These are phyloP conservation scores for Sebastes melanostomus DNA, from an alignment of 2,797 vertebrate genomes.

Conservation along the genomic window DNA sequence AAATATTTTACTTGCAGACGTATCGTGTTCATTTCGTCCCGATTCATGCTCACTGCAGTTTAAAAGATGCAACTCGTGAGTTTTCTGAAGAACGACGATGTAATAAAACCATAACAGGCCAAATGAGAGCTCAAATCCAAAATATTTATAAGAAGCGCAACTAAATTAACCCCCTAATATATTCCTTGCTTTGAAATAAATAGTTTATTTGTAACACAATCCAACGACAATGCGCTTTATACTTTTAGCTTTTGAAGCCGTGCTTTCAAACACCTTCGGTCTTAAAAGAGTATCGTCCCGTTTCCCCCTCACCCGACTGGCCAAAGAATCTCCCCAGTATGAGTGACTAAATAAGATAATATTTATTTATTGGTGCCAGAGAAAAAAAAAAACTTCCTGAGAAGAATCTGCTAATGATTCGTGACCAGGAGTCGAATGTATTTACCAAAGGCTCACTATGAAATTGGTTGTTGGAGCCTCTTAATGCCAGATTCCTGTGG, in stretches of 20 bases:
- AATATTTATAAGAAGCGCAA: neutral
- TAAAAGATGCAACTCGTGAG: neutral
- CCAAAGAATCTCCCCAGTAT: slow-evolving; percentile 42
- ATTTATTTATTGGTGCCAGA: slow-evolving; percentile 40
- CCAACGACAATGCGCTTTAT: neutral
- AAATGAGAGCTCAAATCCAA: neutral
- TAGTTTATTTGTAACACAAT: neutral
- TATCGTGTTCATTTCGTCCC: neutral
- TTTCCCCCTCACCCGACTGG: slow-evolving; percentile 8
- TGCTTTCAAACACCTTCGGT: slow-evolving; percentile 10
- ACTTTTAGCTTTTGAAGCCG: slow-evolving; percentile 10
- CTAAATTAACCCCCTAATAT: neutral
- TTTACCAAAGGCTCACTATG: slow-evolving; percentile 12
- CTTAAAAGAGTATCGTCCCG: neutral
- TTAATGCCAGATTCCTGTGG: slow-evolving; percentile 32
- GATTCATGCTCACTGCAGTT: neutral
- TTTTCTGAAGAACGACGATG: neutral
- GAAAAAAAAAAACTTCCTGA: neutral
- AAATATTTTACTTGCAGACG: neutral
- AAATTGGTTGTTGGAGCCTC: slow-evolving; percentile 13
- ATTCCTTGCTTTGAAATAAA: neutral
- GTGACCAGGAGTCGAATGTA: slow-evolving; percentile 43
- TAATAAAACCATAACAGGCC: neutral
- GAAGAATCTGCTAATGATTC: slow-evolving; percentile 5
- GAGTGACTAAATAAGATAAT: neutral